A percentile compares a stretch with the other conserved stretches of the same genome.
Conservation (phyloP, 1,140 invertebrate species). For the Drosophila hydei region DNA sequence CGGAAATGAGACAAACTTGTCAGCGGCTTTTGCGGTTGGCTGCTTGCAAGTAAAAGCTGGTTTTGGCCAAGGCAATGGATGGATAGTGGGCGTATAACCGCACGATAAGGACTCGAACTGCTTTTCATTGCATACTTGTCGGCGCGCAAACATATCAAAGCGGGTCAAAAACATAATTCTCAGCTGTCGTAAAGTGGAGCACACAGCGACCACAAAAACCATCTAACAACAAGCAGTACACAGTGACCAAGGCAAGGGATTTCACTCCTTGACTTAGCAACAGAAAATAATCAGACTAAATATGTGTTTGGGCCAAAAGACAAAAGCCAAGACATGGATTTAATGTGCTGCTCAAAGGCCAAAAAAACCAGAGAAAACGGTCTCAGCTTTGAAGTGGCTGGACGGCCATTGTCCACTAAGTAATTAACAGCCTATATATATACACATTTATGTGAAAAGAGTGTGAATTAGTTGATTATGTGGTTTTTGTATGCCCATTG, state of each 20-base stretch:
- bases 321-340: slow-evolving; percentile 29
- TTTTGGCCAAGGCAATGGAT: slow-evolving; percentile 17
- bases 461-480: slow-evolving; percentile 1
- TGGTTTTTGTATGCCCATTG: slow-evolving; percentile 40
- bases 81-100: slow-evolving; percentile 3
- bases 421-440: slow-evolving; percentile 31
- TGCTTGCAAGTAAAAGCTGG: slow-evolving; percentile 22
- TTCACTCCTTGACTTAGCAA: slow-evolving; percentile 9
- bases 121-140: slow-evolving; percentile 52
- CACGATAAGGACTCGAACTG: slow-evolving; percentile 27
- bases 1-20: slow-evolving; percentile 71
- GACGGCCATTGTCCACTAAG: slow-evolving; percentile 26
- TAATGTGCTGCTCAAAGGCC: slow-evolving; percentile 16
- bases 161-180: slow-evolving; percentile 70
- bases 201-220: slow-evolving; percentile 30
- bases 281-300: slow-evolving; percentile 41
- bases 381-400: slow-evolving; percentile 47
- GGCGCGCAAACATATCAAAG: slow-evolving; percentile 45
- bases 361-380: slow-evolving; percentile 33
- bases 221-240: slow-evolving; percentile 2
- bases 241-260: neutral
- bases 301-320: slow-evolving; percentile 20
- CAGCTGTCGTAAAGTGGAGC: slow-evolving; percentile 70
- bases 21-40: slow-evolving; percentile 51
- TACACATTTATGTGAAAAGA: neutral